These are phyloP conservation scores for Ophraella communa DNA, from an alignment of 2,888 invertebrate genomes.

Conservation along the genomic window DNA sequence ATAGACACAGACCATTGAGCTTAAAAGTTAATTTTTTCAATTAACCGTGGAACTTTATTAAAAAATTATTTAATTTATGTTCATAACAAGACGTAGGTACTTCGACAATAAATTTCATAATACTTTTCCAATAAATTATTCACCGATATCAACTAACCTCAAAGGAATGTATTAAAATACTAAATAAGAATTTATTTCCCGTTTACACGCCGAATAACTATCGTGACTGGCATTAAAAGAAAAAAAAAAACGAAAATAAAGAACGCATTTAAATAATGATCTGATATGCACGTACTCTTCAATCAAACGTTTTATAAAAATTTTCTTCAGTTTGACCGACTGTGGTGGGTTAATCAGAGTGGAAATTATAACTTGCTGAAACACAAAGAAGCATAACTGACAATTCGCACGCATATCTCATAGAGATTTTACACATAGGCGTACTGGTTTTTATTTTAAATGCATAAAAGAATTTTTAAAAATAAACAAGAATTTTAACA, in stretches of 20 bases:
- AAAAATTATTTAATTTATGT: too few relatives aligned
- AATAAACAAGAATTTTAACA: too few relatives aligned
- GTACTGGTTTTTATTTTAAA: not conserved
- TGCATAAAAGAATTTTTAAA: not conserved
- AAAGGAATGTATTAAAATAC: not conserved
- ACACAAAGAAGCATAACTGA: slow-evolving; percentile 35
- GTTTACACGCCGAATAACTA: not conserved
- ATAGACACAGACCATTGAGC: too few relatives aligned
- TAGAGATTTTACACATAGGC: slow-evolving; percentile 14
- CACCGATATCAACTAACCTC: not conserved
- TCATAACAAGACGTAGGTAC: too few relatives aligned
- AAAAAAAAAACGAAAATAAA: not conserved
- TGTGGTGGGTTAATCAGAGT: slow-evolving; percentile 37
- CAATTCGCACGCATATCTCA: slow-evolving; percentile 32
- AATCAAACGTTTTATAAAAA: slow-evolving; percentile 26
- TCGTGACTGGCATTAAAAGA: not conserved
- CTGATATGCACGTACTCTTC: slow-evolving; percentile 14
- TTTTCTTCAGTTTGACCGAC: slow-evolving; percentile 31
- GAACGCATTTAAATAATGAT: not conserved
- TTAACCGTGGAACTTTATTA: too few relatives aligned
- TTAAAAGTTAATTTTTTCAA: too few relatives aligned
- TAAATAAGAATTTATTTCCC: not conserved
- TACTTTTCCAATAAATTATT: too few relatives aligned
- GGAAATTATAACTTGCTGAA: slow-evolving; percentile 35
- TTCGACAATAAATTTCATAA: too few relatives aligned